Evolutionary conservation across 2,797 vertebrate species (phyloP), one percentile per base, ranked within the genome.

Genomic region (Zenarchopterus dispar): DNA sequence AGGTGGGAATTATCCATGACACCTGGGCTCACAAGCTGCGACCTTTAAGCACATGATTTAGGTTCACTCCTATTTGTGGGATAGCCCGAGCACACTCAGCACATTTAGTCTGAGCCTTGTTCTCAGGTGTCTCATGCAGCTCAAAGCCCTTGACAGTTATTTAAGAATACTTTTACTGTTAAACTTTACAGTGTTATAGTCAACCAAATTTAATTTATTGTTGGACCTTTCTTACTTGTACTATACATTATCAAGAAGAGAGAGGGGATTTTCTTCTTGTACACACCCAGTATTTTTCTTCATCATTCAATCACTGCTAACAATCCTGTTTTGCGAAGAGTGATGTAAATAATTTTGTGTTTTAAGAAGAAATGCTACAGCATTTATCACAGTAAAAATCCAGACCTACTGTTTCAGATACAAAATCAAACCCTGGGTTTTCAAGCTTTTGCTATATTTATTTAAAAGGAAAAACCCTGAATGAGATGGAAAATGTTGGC

Each of bases 1-100:
- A 84, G 88, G 88, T 73, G 75, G 89, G 89, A 90, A 91, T 91
- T 88, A 91, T 87, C 88, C 83, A 83, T 86, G 88, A 91, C 90
- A 92, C 88, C 89, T 89, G 82, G 85, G 78, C 87, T 88, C 82
- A 88, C 82, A 80, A 87, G 88, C 85, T 84, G 74, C 82, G 87
- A 88, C 84, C 81, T 81, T 86, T 87, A 90, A 91, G 84, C 78
- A 78, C 85, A 79, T 86, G 87, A 87, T 90, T 87, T 89, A 81
- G 81, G 84, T 88, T 88, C 85, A 80, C 78, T 82, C 85, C 75
- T 83, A 77, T 88, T 86, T 87, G 80, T 80, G 77, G 78, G 67
- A 67, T 59, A 65, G 80, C 70, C 53, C 19, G 52, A 62, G 84
- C 85, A 75, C 78, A 88, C 85, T 91, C 88, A 87, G 89, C 88